A percentile compares a stretch with the other conserved stretches of the same genome.
These are phyloP conservation scores for Spatulosminthurus flaviceps DNA, from an alignment of 2,888 invertebrate species.

Conservation along the genomic window DNA sequence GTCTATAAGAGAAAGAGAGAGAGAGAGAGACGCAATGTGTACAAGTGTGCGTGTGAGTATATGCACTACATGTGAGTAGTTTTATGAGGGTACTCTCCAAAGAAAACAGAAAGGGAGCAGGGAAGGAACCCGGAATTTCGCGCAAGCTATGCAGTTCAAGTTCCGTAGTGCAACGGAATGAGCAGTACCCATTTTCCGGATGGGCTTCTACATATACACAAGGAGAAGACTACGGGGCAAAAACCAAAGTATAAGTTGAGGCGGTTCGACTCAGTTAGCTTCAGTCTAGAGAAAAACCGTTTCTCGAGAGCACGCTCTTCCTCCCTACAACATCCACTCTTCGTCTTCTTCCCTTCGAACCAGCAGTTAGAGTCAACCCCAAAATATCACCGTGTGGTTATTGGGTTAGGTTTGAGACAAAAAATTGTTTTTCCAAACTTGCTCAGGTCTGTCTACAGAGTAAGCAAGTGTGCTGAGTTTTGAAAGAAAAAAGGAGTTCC, in stretches of 20 bases:
- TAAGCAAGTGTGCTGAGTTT: too few relatives aligned
- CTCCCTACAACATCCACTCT: not conserved
- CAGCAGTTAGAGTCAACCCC: too few relatives aligned
- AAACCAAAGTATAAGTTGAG: conserved; percentile 31
- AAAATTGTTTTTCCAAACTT: too few relatives aligned
- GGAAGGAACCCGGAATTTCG: conserved; percentile 29
- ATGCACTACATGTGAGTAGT: not conserved
- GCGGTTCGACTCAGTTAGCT: not conserved
- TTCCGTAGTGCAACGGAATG: conserved; percentile 27
- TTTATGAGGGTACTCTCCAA: not conserved
- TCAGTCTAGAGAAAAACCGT: conserved; percentile 27
- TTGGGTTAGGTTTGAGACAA: too few relatives aligned
- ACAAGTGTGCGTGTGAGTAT: not conserved
- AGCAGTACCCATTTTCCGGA: conserved; percentile 28
- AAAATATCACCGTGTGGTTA: too few relatives aligned
- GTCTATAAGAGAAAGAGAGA: too few relatives aligned
- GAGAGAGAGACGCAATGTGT: not conserved
- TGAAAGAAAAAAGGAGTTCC: too few relatives aligned
- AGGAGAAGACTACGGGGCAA: not conserved
- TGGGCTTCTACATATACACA: conserved; percentile 7
- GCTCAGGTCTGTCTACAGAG: too few relatives aligned
- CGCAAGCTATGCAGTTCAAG: conserved; percentile 21
- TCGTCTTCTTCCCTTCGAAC: not conserved
- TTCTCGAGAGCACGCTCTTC: conserved; percentile 25
- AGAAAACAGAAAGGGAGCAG: conserved; percentile 6